A percentile compares a stretch with the other conserved stretches of the same genome.
phyloP scores from a whole-genome alignment of 1,140 invertebrate species.

The Spodoptera litura region DNA sequence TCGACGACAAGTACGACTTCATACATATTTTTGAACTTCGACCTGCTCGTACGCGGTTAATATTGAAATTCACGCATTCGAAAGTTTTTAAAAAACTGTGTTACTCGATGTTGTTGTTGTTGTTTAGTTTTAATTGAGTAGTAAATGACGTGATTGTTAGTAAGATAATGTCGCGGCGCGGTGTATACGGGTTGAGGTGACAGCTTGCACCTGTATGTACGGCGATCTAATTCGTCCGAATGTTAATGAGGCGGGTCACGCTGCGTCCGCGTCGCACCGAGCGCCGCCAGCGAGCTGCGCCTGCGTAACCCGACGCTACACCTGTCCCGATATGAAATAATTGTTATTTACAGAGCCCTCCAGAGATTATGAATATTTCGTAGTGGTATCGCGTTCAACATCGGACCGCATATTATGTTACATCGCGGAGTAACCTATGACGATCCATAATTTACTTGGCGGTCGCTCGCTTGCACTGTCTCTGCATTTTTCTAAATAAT shows the following conservation, averaged over 20 bases:
- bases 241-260: constrained; percentile 68
- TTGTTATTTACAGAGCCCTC: constrained; percentile 83
- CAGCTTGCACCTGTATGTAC: constrained; percentile 66
- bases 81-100: constrained; percentile 20
- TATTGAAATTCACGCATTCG: constrained; percentile 42
- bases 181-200: constrained; percentile 59
- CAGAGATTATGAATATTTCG: constrained; percentile 80
- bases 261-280: constrained; percentile 17
- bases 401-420: constrained; percentile 81
- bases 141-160: constrained; percentile 60
- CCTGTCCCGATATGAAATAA: constrained; percentile 81
- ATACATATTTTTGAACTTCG: constrained; percentile 32
- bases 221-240: constrained; percentile 76
- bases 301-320: constrained; percentile 78
- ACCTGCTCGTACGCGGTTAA: not conserved
- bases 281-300: constrained; percentile 37
- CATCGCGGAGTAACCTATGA: constrained; percentile 69
- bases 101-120: constrained; percentile 52
- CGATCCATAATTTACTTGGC: constrained; percentile 71
- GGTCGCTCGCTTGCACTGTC: constrained; percentile 34
- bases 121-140: constrained; percentile 56
- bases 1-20: constrained; percentile 24
- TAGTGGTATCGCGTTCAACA: constrained; percentile 71
- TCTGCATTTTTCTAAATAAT: constrained; percentile 50
- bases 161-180: constrained; percentile 63